phyloP scores from a whole-genome alignment of 2,113 vertebrate species.

The Pelmatolapia mariae region DNA sequence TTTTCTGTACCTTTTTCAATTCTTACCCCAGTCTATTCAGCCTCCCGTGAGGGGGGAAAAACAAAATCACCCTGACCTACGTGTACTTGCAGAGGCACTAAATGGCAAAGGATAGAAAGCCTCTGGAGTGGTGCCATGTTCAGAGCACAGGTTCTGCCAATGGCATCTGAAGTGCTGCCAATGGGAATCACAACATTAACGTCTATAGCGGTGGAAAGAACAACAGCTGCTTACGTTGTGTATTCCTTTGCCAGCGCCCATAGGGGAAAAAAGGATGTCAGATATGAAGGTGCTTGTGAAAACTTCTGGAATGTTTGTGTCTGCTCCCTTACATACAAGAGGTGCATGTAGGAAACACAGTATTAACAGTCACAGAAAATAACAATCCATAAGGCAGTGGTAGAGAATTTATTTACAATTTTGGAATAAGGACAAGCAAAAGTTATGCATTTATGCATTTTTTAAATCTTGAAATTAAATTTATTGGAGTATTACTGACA shows the following conservation, averaged over 20 bases:
- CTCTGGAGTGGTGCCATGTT: constrained; percentile 30
- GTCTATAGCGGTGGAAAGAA: constrained; percentile 9
- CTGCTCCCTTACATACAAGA: background rate
- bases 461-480: background rate
- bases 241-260: constrained; percentile 32
- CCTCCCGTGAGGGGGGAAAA: background rate
- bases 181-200: constrained; percentile 30
- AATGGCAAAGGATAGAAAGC: background rate
- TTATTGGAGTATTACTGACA: fast-evolving
- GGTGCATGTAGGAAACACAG: background rate
- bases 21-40: background rate
- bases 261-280: background rate
- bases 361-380: background rate
- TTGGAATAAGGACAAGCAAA: background rate
- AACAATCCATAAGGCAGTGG: background rate
- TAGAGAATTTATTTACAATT: background rate
- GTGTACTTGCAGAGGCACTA: background rate
- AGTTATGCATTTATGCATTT: background rate
- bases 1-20: background rate
- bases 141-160: constrained; percentile 14
- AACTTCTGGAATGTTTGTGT: background rate
- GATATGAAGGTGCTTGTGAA: constrained; percentile 11
- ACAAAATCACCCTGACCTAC: background rate
- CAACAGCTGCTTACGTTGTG: constrained; percentile 45
- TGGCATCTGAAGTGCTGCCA: constrained; percentile 47